Conservation (phyloP, 2,113 vertebrate species). For the Clarias batrachus region DNA sequence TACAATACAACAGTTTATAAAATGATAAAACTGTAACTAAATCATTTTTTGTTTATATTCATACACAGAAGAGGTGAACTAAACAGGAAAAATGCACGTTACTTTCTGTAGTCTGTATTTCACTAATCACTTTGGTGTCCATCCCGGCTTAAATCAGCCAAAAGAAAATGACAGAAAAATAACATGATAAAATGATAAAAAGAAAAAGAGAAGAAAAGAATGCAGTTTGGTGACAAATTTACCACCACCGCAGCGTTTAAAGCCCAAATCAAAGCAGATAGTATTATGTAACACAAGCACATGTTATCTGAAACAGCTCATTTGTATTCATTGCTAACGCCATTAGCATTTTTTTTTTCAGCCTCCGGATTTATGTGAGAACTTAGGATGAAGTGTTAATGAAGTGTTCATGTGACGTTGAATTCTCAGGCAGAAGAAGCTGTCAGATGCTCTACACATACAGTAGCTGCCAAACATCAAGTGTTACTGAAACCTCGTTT, state of each 20-base stretch:
- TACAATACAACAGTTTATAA: neutral
- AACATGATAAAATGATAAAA: too few relatives aligned
- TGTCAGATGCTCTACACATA: conserved; percentile 59
- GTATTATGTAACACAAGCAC: neutral
- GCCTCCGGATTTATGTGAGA: neutral
- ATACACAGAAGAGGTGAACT: neutral
- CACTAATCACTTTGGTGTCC: neutral
- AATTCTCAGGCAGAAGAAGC: conserved; percentile 49
- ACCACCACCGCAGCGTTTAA: neutral
- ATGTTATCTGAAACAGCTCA: neutral
- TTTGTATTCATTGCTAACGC: conserved; percentile 5
- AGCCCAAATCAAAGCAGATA: neutral
- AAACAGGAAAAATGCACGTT: neutral
- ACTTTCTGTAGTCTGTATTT: neutral
- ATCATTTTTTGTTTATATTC: neutral
- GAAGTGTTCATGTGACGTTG: conserved; percentile 47
- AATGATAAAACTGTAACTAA: neutral
- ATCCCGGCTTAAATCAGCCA: neutral
- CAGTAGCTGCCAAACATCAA: conserved; percentile 49
- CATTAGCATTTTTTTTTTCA: conserved; percentile 7
- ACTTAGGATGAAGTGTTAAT: conserved; percentile 21
- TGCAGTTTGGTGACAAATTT: too few relatives aligned
- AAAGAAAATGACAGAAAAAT: too few relatives aligned
- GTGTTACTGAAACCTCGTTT: neutral
- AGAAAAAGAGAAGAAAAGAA: too few relatives aligned